A percentile compares a stretch with the other conserved stretches of the same genome.
Conservation (phyloP, 2,888 invertebrate genomes). For the Tryphoninae sp. region DNA sequence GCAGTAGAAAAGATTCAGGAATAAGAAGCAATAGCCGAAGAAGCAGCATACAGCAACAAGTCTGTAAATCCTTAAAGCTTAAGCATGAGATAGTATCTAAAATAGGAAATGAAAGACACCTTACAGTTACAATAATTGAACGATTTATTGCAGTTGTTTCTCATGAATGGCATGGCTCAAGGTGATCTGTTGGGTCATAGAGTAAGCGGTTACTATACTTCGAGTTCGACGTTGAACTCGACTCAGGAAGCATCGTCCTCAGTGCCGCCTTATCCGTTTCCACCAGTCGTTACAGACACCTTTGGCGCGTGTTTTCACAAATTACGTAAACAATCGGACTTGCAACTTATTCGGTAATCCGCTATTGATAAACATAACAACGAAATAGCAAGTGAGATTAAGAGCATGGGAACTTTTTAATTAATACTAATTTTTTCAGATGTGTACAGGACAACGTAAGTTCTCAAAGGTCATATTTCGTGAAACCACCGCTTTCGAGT, state of each 20-base stretch:
- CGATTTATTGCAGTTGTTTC: constrained; percentile 83
- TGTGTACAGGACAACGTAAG: constrained; percentile 94
- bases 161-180: constrained; percentile 84
- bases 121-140: background rate
- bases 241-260: constrained; percentile 79
- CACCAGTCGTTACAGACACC: constrained; percentile 84
- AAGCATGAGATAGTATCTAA: background rate
- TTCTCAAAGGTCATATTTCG: constrained; percentile 91
- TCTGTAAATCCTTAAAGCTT: constrained; percentile 75
- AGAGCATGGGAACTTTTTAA: background rate
- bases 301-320: constrained; percentile 90
- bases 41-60: constrained; percentile 93
- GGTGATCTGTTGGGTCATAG: constrained; percentile 90
- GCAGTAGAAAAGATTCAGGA: constrained; percentile 94
- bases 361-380: background rate
- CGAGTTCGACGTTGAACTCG: constrained; percentile 87
- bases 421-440: constrained; percentile 73
- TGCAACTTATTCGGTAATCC: constrained; percentile 88
- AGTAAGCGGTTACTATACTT: constrained; percentile 94
- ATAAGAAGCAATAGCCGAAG: constrained; percentile 92
- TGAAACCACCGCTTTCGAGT: constrained; percentile 91
- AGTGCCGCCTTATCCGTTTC: constrained; percentile 82
- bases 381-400: background rate
- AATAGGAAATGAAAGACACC: background rate
- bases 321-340: constrained; percentile 93